phyloP scores from a whole-genome alignment of 2,113 vertebrate genomes.

The Brachionichthys hirsutus region DNA sequence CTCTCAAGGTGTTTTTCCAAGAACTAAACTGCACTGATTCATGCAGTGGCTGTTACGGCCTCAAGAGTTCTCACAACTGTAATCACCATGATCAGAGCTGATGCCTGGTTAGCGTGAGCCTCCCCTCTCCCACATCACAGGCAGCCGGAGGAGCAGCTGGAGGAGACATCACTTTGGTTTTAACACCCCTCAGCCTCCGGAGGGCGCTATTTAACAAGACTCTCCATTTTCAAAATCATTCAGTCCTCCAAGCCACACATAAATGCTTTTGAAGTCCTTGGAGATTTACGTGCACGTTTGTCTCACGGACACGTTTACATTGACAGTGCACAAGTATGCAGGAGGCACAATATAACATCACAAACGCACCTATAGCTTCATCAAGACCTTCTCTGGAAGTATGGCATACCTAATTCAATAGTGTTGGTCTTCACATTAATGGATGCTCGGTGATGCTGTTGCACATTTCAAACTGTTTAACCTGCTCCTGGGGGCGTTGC shows the following conservation, averaged over 20 bases:
- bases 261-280: not conserved
- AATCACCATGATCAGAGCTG: constrained; percentile 89
- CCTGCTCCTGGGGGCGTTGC: not conserved
- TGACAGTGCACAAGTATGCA: not conserved
- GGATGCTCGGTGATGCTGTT: too few species aligned
- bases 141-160: constrained; percentile 80
- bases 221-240: constrained; percentile 12
- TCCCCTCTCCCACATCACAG: constrained; percentile 72
- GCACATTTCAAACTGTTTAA: too few species aligned
- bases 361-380: too few species aligned
- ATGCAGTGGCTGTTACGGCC: constrained; percentile 56
- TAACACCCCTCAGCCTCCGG: constrained; percentile 26
- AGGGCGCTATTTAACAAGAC: constrained; percentile 28
- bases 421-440: too few species aligned
- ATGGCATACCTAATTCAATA: too few species aligned
- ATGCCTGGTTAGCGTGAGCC: constrained; percentile 84
- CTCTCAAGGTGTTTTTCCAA: too few species aligned
- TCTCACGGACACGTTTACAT: constrained; percentile 1
- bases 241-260: not conserved
- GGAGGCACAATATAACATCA: too few species aligned
- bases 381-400: too few species aligned
- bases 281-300: not conserved
- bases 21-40: too few species aligned
- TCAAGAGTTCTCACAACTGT: constrained; percentile 77
- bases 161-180: constrained; percentile 4